phyloP scores from a whole-genome alignment of 2,113 vertebrate genomes.

The Campylorhamphus procurvoides region DNA sequence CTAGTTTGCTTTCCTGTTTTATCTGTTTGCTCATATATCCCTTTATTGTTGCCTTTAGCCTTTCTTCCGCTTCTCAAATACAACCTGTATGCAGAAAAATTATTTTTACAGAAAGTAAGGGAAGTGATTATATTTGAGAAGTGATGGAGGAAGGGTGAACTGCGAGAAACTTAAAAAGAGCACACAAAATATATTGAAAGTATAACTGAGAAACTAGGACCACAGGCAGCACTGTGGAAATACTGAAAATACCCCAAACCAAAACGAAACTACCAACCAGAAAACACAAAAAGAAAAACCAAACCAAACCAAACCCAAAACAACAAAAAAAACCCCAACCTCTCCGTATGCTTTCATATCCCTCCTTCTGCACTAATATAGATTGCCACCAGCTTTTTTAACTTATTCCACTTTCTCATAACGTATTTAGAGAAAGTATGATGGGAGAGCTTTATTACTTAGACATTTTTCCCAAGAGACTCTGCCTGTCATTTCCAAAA shows the following conservation, averaged over 20 bases:
- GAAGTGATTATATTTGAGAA: neutral
- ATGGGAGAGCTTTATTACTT: neutral
- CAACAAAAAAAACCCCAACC: fast-evolving
- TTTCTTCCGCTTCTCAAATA: neutral
- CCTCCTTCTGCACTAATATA: neutral
- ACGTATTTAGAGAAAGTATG: neutral
- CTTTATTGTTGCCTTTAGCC: neutral
- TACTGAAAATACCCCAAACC: neutral
- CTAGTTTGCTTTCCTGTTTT: neutral
- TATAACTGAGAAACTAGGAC: neutral
- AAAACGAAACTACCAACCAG: fast-evolving
- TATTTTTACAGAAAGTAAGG: neutral
- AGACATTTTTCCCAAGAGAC: neutral
- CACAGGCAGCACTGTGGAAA: fast-evolving
- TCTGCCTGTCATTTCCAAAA: neutral
- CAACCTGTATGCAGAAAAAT: neutral
- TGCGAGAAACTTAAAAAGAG: neutral
- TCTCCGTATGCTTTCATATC: neutral
- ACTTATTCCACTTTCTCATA: neutral
- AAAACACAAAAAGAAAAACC: neutral
- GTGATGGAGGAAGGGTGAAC: neutral
- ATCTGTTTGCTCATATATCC: neutral
- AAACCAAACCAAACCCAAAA: neutral
- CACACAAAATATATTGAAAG: neutral
- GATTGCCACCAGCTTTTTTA: neutral